Base-by-base conservation (phyloP, 2,113 vertebrate genomes). In the Catharus fuscescens region DNA sequence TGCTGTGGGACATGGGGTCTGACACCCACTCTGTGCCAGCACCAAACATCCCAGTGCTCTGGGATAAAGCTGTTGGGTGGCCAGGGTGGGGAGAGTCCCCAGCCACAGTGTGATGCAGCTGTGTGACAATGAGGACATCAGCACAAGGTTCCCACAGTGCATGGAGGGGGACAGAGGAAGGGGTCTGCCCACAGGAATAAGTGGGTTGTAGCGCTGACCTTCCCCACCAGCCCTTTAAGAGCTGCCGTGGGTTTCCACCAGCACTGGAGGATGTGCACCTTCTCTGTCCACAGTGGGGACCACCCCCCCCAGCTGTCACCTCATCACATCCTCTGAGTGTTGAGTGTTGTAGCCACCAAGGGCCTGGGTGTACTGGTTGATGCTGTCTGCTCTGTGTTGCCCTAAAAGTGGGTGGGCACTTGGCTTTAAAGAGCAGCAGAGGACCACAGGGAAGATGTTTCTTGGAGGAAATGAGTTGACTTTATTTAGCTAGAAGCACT, bases 221-320 rank as follows among this genome's bases (percentile, higher is more conserved):
- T 91, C 57, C 36, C 17, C 23, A 61, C 3, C 28, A 73, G 77
- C 28, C n/a, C 45, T 5, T 15, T 0, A 1, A 48, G 62, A 34
- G 47, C 40, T 9, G 48, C 79, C 14, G 25, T 50, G 17, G 44
- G 25, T 61, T 64, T n/a, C 47, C 25, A 7, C 5, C 2, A 13
- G 52, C 48, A 20, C 61, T 2, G 1, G 23, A 6, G 17, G 23
- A 11, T 10, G 4, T 28, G 18, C 50, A 12, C 47, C 3, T 0
- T 62, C 64, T 53, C 18, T 54, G 64, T 34, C 47, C 25, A 18
- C 0, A 1, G 23, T 0, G 0, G 14, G 31, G 10, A 14, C 6
- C 4, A 19, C 20, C 1, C 4, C 25, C 20, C 1, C 20, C 5
- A 2, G 50, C 50, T 90, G 34, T 45, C 47, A 23, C 0, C 42